phyloP scores from a whole-genome alignment of 2,113 vertebrate species.

The Microtus ochrogaster region DNA sequence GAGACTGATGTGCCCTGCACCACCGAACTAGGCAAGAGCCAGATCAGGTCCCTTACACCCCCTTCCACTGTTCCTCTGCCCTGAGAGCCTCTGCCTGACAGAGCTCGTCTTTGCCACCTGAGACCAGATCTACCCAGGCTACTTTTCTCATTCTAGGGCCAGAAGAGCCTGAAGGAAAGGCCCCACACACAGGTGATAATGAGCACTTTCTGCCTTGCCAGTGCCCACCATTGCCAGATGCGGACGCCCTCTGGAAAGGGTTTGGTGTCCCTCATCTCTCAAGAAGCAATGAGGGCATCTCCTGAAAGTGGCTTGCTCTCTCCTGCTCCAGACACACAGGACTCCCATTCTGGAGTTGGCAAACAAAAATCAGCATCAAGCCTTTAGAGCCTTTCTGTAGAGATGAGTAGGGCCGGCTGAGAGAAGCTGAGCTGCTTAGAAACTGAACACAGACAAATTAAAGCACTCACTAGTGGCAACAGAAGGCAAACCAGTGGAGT shows the following conservation, averaged over 20 bases:
- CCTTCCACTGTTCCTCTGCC: not conserved
- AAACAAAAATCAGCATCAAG: constrained; percentile 74
- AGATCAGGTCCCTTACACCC: not conserved
- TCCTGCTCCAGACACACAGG: not conserved
- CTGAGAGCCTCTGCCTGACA: not conserved
- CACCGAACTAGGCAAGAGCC: not conserved
- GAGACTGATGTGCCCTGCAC: not conserved
- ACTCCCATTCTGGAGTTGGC: constrained; percentile 15
- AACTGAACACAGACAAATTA: constrained; percentile 66
- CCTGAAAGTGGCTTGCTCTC: not conserved
- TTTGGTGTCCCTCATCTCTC: not conserved
- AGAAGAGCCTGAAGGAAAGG: not conserved
- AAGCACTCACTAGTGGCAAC: constrained; percentile 55
- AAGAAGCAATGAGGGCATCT: constrained; percentile 30
- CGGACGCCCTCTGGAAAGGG: not conserved
- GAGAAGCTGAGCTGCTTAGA: constrained; percentile 72
- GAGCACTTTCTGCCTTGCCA: not conserved
- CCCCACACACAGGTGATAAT: not conserved
- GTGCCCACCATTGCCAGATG: not conserved
- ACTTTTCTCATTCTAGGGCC: not conserved
- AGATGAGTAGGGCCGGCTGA: constrained; percentile 55
- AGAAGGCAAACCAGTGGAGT: constrained; percentile 63
- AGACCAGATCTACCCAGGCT: not conserved
- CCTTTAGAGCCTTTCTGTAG: constrained; percentile 56
- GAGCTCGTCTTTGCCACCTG: not conserved